phyloP scores from a whole-genome alignment of 2,888 invertebrate genomes.

The Agrotis puta region DNA sequence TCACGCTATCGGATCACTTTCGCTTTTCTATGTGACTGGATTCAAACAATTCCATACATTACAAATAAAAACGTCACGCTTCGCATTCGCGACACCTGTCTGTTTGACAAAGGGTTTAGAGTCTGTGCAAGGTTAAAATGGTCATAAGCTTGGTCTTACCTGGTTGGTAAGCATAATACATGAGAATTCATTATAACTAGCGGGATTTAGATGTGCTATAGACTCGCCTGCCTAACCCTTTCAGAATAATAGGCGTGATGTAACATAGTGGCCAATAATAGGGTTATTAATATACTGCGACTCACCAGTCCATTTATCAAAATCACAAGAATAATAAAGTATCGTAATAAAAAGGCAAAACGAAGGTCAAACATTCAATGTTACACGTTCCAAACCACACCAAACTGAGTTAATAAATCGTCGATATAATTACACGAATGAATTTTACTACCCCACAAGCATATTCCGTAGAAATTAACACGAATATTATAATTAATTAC shows the following conservation, averaged over 20 bases:
- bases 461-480: conserved; percentile 62
- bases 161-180: no score
- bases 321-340: conserved; percentile 3
- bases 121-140: background rate
- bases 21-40: no score
- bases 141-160: background rate
- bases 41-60: no score
- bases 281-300: background rate
- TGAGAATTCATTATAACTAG: no score
- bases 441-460: conserved; percentile 52
- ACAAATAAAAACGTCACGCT: no score
- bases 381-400: conserved; percentile 24
- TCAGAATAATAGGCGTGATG: background rate
- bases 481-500: conserved; percentile 67
- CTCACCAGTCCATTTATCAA: conserved; percentile 7
- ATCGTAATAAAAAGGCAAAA: conserved; percentile 14
- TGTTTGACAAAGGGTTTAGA: no score
- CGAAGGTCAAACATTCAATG: conserved; percentile 33
- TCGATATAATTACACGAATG: conserved; percentile 62
- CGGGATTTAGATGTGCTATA: no score
- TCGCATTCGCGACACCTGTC: no score
- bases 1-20: no score
- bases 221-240: background rate
- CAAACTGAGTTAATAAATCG: conserved; percentile 53
- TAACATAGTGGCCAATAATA: background rate